Base-by-base conservation (phyloP, 2,888 invertebrate genomes). In the Trachelus stipa region DNA sequence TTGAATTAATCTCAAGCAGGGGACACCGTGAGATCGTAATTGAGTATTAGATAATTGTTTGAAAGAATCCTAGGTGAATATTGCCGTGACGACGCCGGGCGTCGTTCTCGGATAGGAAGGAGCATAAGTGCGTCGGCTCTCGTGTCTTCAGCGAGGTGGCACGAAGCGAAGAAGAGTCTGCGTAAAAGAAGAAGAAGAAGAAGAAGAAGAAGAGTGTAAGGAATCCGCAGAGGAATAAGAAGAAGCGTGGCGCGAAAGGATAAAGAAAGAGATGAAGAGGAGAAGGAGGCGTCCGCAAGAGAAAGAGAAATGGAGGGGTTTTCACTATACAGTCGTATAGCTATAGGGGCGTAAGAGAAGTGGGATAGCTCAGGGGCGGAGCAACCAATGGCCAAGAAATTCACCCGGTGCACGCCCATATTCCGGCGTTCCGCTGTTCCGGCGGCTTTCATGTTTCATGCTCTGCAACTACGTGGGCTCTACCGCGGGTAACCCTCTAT, bases 41-140 rank as follows among this genome's bases (percentile, higher is more conserved):
- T 89, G 90, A 90, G 89, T 89, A 87, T 84, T 85, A 86, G 90
- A 90, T 91, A 91, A 91, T 91, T 91, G 91, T 91, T 91, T 91
- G 88, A 89, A 91, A 90, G 90, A 91, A 91, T 91, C 89, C 88
- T 86, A 86, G 85, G 91, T 91, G 89, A 84, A 90, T 89, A 91
- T 91, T 88, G 87, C 91, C 89, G 82, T 82, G 80, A 80, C 79
- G 84, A 73, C 82, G 80, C 80, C 80, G 73, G 81, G 79, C 80
- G 79, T 31, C 69, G 69, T 15, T 37, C 79, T 76, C 79, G 81
- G 79, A 74, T 40, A 76, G 76, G 71, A 74, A 77, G 81, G 37
- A 37, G 37, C 12, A 4, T 4, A 37, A 37, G 37, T 37, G 37
- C 37, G 37, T 37, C 37, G 37, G 12, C 37, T 37, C 37, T 37